Evolutionary conservation across 2,113 vertebrate species (phyloP), one percentile per base, ranked within the genome.

Genomic region (Elanus axillaris): DNA sequence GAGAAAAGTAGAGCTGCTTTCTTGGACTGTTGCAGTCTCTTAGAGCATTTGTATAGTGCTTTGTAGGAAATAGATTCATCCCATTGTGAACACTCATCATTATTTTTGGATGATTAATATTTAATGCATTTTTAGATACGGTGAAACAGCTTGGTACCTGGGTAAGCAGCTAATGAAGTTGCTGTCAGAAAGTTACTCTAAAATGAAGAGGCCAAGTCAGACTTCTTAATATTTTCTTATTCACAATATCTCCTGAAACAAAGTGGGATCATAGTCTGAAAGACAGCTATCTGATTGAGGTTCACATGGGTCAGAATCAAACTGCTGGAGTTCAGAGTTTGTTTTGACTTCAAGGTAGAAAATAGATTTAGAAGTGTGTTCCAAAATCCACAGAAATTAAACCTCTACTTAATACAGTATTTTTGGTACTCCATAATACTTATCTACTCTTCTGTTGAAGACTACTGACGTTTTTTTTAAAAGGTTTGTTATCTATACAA

Each of bases 201-300:
- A 80, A 86, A 71, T 29, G 27, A 81, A 48, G 32, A 56, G 10
- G 18, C 69, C 32, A 53, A 93, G 14, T 45, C 36, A 60, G 17
- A n/a, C 13, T 63, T 84, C 17, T 21, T 48, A 52, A 1, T 69
- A 34, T 38, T 4, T 79, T 75, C 38, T 40, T 55, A 55, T 34
- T 75, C 22, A 26, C 10, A 15, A 0, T 73, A 32, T 52, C 7
- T 91, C 16, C 20, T 58, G 45, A 93, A 91, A 62, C 11, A 50
- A 77, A 77, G 55, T 38, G 4, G 60, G 7, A 18, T 68, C 9
- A 3, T 9, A 52, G 4, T 60, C 11, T 55, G 48, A 74, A 82
- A 78, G 12, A 31, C 8, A 31, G 8, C 8, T 80, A 1, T 45
- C 19, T 2, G 4, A 0, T 4, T 72, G 21, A 12, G 9, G 4